Evolutionary conservation across 2,797 vertebrate genomes (phyloP).

Genomic region (Steatocranus sp.): DNA sequence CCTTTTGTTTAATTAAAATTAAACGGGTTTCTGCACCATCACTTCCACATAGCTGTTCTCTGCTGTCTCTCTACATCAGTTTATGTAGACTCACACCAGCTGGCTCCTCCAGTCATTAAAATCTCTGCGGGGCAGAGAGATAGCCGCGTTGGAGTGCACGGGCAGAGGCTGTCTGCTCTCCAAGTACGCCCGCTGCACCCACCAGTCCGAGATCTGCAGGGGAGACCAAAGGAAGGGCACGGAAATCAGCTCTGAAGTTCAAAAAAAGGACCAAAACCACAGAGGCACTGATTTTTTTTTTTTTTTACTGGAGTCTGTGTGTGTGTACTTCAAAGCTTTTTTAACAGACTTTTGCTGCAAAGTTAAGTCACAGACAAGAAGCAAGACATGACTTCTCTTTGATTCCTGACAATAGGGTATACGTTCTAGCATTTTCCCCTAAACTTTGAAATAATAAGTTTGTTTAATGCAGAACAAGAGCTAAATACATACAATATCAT

Average conservation of each 20-base stretch:
- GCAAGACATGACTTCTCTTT: neutral
- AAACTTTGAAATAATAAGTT: neutral
- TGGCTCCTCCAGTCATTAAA: conserved; percentile 81
- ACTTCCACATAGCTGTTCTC: neutral
- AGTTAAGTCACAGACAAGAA: neutral
- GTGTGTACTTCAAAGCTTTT: neutral
- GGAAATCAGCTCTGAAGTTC: neutral
- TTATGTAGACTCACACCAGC: conserved; percentile 73
- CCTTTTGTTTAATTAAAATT: neutral
- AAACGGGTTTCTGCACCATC: neutral
- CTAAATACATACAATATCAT: neutral
- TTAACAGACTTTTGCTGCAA: neutral
- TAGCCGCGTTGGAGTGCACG: conserved; percentile 82
- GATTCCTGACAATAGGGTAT: rapidly evolving
- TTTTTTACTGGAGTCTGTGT: neutral
- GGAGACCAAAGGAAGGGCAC: neutral
- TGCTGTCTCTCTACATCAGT: neutral
- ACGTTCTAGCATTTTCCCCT: neutral
- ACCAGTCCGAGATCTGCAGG: conserved; percentile 77
- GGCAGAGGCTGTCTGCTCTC: conserved; percentile 77
- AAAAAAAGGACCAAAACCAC: neutral
- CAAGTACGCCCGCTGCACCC: conserved; percentile 80
- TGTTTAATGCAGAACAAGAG: neutral
- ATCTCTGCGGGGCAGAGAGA: conserved; percentile 80
- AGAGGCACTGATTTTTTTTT: neutral